These are phyloP conservation scores for Oryzaephilus surinamensis DNA, from an alignment of 1,140 invertebrate genomes.

Conservation along the genomic window DNA sequence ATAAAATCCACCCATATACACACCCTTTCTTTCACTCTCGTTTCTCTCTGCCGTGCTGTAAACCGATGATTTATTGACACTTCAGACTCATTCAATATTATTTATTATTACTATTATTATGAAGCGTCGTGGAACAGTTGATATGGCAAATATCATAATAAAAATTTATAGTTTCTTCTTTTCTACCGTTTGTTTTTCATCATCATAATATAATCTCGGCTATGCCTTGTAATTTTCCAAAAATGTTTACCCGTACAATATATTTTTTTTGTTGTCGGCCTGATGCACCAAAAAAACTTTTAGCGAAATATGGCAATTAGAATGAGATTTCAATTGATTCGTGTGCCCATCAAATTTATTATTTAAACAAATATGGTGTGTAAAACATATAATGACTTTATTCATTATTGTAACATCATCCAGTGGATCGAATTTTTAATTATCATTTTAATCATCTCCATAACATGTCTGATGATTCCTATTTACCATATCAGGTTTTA, in stretches of 20 bases:
- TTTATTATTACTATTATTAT: no score
- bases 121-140: no score
- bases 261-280: neutral
- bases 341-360: neutral
- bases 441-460: constrained; percentile 14
- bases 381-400: constrained; percentile 1
- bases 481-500: constrained; percentile 18
- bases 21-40: no score
- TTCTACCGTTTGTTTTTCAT: no score
- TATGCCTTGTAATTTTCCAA: no score
- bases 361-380: neutral
- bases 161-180: no score
- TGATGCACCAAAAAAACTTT: neutral
- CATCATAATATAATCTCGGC: no score
- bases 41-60: no score
- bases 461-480: constrained; percentile 9
- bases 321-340: neutral
- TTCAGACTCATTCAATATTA: no score
- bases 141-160: no score
- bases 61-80: no score
- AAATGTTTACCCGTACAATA: no score
- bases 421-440: constrained; percentile 13
- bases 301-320: neutral
- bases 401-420: constrained; percentile 2
- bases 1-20: constrained; percentile 26